A percentile compares a stretch with the other conserved stretches of the same genome.
These are phyloP conservation scores for Echeneis naucrates DNA, from an alignment of 2,797 vertebrate genomes.

Conservation along the genomic window DNA sequence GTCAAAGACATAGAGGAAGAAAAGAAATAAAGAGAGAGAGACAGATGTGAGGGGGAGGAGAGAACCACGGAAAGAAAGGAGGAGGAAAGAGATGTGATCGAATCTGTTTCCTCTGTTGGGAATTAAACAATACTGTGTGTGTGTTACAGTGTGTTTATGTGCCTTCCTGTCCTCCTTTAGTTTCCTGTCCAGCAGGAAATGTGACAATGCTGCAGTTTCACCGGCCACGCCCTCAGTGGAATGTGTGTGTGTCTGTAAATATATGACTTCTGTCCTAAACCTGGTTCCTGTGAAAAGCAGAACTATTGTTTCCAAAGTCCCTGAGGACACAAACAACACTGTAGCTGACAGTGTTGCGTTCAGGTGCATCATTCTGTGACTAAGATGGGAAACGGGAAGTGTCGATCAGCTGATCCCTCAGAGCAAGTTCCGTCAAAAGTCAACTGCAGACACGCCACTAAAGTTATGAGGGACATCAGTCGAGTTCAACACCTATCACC, in stretches of 20 bases:
- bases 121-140: slow-evolving; percentile 31
- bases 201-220: slow-evolving; percentile 53
- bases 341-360: slow-evolving; percentile 26
- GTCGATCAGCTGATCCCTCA: not conserved
- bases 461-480: not conserved
- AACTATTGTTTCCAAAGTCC: slow-evolving; percentile 62
- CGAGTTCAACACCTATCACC: no score
- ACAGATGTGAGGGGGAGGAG: slow-evolving; percentile 31
- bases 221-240: slow-evolving; percentile 29
- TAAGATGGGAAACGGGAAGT: not conserved
- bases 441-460: no score
- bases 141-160: not conserved
- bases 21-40: slow-evolving; percentile 28
- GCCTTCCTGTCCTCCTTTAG: slow-evolving; percentile 49
- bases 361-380: slow-evolving; percentile 37
- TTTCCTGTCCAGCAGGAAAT: slow-evolving; percentile 68
- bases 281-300: slow-evolving; percentile 52
- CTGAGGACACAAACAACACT: slow-evolving; percentile 30
- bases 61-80: not conserved
- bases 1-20: slow-evolving; percentile 40
- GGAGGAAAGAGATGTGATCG: not conserved
- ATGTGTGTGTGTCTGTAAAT: slow-evolving; percentile 27
- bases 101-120: slow-evolving; percentile 10
- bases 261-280: slow-evolving; percentile 58
- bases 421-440: no score